phyloP scores from a whole-genome alignment of 2,797 vertebrate species.

The Muraenolepis orangiensis region DNA sequence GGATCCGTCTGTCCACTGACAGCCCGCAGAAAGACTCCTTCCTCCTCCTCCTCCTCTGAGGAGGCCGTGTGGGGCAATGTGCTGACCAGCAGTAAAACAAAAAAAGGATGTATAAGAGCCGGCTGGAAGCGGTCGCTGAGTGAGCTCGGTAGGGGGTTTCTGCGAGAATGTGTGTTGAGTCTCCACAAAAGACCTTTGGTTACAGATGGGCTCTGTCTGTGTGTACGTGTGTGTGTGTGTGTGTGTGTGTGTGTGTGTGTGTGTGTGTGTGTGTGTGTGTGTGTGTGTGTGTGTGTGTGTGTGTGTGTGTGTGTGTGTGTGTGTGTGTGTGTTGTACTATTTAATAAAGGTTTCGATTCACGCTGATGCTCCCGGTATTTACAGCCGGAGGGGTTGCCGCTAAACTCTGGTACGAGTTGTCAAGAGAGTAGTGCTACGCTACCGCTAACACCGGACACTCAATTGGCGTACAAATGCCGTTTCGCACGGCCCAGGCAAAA shows the following conservation, averaged over 20 bases:
- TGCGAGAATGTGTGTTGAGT: constrained; percentile 6
- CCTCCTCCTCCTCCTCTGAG: constrained; percentile 50
- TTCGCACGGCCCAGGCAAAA: neutral
- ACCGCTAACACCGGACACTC: neutral
- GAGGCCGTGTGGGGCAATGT: too few species aligned
- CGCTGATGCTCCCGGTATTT: neutral
- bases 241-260: too few species aligned
- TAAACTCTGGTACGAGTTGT: neutral
- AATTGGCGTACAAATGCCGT: neutral
- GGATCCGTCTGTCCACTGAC: constrained; percentile 63
- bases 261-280: too few species aligned
- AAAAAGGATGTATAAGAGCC: constrained; percentile 41
- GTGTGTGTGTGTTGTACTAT: neutral
- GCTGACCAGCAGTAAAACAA: constrained; percentile 59
- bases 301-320: too few species aligned
- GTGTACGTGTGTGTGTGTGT: too few species aligned
- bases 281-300: too few species aligned
- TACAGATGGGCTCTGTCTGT: neutral
- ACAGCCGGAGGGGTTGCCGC: neutral
- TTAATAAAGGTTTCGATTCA: neutral
- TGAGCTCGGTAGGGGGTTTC: constrained; percentile 25
- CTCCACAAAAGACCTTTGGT: constrained; percentile 2
- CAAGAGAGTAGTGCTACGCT: neutral
- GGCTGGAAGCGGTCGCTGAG: constrained; percentile 15
- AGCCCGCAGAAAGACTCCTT: constrained; percentile 64